Evolutionary conservation across 1,140 invertebrate genomes (phyloP), one percentile per base, ranked within the genome.

Genomic region (Bemisia tabaci): DNA sequence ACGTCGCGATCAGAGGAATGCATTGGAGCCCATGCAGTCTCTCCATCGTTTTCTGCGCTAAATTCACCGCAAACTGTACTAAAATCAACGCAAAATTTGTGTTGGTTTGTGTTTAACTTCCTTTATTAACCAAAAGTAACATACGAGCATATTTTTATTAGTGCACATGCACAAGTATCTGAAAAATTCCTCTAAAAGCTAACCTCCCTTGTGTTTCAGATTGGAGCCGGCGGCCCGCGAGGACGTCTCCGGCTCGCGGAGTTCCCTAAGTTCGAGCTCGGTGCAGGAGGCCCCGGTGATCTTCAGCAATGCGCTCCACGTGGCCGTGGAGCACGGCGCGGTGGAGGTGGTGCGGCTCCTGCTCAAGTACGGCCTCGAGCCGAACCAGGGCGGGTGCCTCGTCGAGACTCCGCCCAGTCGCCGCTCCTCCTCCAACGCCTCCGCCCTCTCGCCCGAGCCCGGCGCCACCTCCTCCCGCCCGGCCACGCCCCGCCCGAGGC

Each of bases 291-390:
- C 68, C 1, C 80, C 79, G 2, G 73, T 78, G 1, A 78, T 82
- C 25, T 83, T 84, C 71, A 77, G 75, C 67, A 84, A 82, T 70
- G 81, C 82, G 2, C 74, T 85, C 0, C 83, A 84, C 72, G 73
- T 82, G 61, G 83, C 83, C 1, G 79, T 85, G 22, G 80, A 82
- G 68, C 76, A 80, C 70, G 78, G 78, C n/a, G 77, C 83, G 0
- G 71, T 81, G 22, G 83, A 84, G 68, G 83, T 83, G 0, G 75
- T 80, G 0, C 74, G 81, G 12, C 75, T 82, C 0, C 75, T 85
- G 11, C 77, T 85, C 24, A 79, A 79, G 67, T 80, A 81, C 70
- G 79, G 80, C 9, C 77, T 84, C 24, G 81, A 83, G 68, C 81
- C 83, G 1, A 82, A 83, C 72, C 78, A 81, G 61, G 77, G 80